phyloP scores from a whole-genome alignment of 2,888 invertebrate genomes.

The Agonopterix heracliana region DNA sequence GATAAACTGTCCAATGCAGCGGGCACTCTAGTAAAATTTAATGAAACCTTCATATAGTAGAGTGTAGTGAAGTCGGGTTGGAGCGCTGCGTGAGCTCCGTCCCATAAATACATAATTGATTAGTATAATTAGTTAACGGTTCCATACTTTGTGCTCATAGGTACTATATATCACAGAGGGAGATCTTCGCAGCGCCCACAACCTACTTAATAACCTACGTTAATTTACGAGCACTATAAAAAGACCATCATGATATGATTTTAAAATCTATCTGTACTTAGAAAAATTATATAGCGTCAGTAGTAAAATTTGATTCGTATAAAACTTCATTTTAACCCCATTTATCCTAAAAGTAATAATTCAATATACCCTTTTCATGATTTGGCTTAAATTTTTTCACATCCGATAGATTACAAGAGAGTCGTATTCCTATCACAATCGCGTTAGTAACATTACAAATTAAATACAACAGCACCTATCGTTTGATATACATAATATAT shows the following conservation, averaged over 20 bases:
- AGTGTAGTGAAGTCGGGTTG: conserved; percentile 27
- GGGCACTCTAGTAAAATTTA: neutral
- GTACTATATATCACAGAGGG: conserved; percentile 14
- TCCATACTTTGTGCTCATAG: conserved; percentile 28
- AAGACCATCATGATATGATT: conserved; percentile 63
- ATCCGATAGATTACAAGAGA: conserved; percentile 62
- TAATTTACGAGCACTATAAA: conserved; percentile 48
- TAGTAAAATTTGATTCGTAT: conserved; percentile 67
- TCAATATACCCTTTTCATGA: conserved; percentile 72
- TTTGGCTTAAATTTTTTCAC: conserved; percentile 62
- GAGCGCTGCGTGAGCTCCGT: conserved; percentile 15
- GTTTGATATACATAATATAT: conserved; percentile 56
- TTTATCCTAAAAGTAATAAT: conserved; percentile 68
- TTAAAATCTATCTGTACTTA: conserved; percentile 65
- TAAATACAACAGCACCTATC: conserved; percentile 71
- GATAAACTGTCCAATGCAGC: conserved; percentile 10
- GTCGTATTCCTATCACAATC: conserved; percentile 62
- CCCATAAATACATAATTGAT: conserved; percentile 15
- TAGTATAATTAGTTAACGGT: conserved; percentile 22
- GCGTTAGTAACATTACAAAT: conserved; percentile 62
- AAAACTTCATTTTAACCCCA: conserved; percentile 64
- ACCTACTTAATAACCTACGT: conserved; percentile 40
- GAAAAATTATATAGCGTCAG: conserved; percentile 61
- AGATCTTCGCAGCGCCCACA: conserved; percentile 25
- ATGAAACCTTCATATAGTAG: conserved; percentile 21